Evolutionary conservation across 1,140 invertebrate genomes (phyloP).

Genomic region (Cotesia chilonis): DNA sequence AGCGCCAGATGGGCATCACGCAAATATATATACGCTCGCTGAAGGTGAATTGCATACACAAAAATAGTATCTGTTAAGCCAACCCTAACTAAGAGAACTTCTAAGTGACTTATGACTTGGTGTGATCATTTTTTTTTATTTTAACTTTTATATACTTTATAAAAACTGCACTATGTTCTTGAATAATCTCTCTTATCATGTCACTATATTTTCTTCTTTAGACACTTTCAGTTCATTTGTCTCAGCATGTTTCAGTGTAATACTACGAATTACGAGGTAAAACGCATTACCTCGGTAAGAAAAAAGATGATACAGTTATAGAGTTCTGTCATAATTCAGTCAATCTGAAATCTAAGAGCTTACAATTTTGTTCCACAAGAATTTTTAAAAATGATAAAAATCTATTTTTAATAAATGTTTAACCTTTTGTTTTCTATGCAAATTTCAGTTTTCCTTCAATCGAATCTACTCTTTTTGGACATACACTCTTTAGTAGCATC

Average conservation of each 20-base stretch:
- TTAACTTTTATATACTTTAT: too few species aligned
- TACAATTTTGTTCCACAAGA: neutral
- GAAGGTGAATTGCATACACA: conserved; percentile 55
- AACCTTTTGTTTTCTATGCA: too few species aligned
- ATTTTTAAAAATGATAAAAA: neutral
- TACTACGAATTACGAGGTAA: neutral
- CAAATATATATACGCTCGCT: conserved; percentile 56
- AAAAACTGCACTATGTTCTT: neutral
- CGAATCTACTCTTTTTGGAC: too few species aligned
- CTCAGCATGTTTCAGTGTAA: neutral
- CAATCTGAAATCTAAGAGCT: neutral
- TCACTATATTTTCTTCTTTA: neutral
- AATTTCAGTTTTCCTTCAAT: too few species aligned
- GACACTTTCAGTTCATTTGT: neutral
- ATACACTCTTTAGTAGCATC: too few species aligned
- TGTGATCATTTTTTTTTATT: too few species aligned
- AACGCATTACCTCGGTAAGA: neutral
- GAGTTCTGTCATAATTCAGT: neutral
- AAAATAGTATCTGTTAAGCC: conserved; percentile 17
- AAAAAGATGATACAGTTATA: neutral
- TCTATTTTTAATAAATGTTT: neutral
- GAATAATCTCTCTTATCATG: neutral
- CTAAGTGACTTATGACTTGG: too few species aligned
- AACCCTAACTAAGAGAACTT: too few species aligned
- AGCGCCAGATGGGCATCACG: conserved; percentile 51